Evolutionary conservation across 2,113 vertebrate species (phyloP), one percentile per base, ranked within the genome.

Genomic region (Rissa tridactyla): DNA sequence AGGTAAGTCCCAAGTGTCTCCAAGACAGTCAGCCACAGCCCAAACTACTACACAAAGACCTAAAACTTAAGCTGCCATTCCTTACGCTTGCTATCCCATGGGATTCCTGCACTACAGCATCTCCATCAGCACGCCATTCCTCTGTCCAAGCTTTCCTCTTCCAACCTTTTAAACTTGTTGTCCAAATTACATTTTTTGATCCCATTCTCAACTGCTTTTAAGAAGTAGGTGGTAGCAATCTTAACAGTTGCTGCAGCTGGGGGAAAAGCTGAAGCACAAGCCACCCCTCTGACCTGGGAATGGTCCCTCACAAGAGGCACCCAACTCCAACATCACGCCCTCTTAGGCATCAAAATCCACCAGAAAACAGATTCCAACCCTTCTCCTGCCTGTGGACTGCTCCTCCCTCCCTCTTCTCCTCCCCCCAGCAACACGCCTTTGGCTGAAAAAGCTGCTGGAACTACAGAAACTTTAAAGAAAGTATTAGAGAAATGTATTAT

Each of bases 241-340:
- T 75, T 36, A 38, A 38, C 12, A 87, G 38, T 0, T 90, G 73
- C 34, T 75, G 51, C 25, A 79, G 65, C 10, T 27, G 32, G 21
- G 36, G 27, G 2, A 84, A 64, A 90, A 55, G 30, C 72, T 65
- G 82, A 92, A 90, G 54, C 40, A 90, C 21, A 70, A 65, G 46
- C 9, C 38, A 81, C 10, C 3, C n/a, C 29, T 70, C 54, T 61
- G 51, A 78, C 18, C 38, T 26, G 8, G 21, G n/a, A 38, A 88
- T 83, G 9, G 36, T 49, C 49, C 22, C 42, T 91, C 12, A 64
- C 0, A 0, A 73, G n/a, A 52, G 13, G 51, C 15, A 80, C 21
- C 16, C 49, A 83, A 17, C 12, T 40, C 40, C 25, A 71, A 46
- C 29, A 46, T 3, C 0, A 0, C 1, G 2, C 3, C 7, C 23